Percentiles rank a stretch among this genome's conserved stretches.
Evolutionary conservation across 1,140 invertebrate species (phyloP).

Genomic region (Metopolophium dirhodum): DNA sequence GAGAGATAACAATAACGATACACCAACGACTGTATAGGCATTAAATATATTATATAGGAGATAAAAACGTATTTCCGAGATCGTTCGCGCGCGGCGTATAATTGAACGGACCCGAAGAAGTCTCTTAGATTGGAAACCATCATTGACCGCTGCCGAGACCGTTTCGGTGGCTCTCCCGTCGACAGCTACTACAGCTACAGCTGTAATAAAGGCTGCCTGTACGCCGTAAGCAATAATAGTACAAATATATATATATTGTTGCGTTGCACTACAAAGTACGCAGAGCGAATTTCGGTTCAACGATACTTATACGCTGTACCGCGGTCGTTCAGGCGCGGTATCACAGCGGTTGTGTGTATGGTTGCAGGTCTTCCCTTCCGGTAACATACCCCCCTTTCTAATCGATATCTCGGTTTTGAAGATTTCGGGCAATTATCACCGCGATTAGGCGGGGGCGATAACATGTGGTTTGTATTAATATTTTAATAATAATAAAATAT

Average conservation of each 20-base stretch:
- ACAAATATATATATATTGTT: neutral
- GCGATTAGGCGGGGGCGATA: no score
- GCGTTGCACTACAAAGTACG: neutral
- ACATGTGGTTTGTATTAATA: no score
- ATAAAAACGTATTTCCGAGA: conserved; percentile 36
- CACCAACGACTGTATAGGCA: neutral
- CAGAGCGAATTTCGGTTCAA: neutral
- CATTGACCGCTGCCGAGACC: neutral
- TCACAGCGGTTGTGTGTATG: neutral
- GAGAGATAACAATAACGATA: neutral
- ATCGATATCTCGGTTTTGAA: neutral
- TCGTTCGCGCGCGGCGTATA: neutral
- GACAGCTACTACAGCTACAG: neutral
- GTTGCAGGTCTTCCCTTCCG: neutral
- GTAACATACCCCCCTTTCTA: neutral
- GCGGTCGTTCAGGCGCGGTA: neutral
- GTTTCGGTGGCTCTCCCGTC: neutral
- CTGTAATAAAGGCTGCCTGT: neutral
- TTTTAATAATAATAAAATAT: no score
- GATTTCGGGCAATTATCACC: neutral
- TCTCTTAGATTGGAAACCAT: conserved; percentile 46
- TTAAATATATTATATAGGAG: neutral
- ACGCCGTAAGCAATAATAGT: neutral
- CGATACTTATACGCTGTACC: neutral
- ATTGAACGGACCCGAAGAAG: conserved; percentile 19